phyloP scores from a whole-genome alignment of 35 echinoderm and acorn worm species.

The Stichopus chloronotus region DNA sequence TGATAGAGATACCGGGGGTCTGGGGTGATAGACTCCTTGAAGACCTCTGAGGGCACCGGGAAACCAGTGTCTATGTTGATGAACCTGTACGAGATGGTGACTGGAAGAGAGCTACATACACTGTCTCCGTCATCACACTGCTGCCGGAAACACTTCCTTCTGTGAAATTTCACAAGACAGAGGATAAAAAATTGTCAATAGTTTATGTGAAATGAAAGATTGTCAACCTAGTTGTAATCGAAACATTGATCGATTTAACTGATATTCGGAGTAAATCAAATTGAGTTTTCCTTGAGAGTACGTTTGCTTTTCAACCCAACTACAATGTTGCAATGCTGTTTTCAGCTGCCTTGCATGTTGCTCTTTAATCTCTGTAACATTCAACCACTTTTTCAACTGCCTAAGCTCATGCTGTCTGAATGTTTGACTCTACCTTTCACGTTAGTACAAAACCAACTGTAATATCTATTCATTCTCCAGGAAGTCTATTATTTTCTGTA shows the following conservation, averaged over 20 bases:
- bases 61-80: constrained; percentile 43
- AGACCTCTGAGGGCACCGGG: constrained; percentile 52
- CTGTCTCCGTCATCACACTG: constrained; percentile 40
- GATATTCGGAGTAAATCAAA: not conserved
- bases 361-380: too few relatives aligned
- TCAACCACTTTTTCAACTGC: too few relatives aligned
- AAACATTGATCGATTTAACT: not conserved
- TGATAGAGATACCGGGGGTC: constrained; percentile 52
- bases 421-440: too few relatives aligned
- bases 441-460: too few relatives aligned
- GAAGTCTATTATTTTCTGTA: too few relatives aligned
- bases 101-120: constrained; percentile 28
- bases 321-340: too few relatives aligned
- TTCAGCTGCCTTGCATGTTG: too few relatives aligned
- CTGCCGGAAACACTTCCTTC: constrained; percentile 47
- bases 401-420: too few relatives aligned
- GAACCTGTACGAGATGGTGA: constrained; percentile 56
- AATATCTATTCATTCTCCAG: too few relatives aligned
- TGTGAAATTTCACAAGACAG: not conserved
- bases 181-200: not conserved
- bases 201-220: not conserved
- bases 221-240: not conserved
- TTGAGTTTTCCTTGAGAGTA: not conserved
- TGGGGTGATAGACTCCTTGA: constrained; percentile 55
- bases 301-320: too few relatives aligned